Conservation (phyloP, 2,797 vertebrate species). For the Galago senegalensis region DNA sequence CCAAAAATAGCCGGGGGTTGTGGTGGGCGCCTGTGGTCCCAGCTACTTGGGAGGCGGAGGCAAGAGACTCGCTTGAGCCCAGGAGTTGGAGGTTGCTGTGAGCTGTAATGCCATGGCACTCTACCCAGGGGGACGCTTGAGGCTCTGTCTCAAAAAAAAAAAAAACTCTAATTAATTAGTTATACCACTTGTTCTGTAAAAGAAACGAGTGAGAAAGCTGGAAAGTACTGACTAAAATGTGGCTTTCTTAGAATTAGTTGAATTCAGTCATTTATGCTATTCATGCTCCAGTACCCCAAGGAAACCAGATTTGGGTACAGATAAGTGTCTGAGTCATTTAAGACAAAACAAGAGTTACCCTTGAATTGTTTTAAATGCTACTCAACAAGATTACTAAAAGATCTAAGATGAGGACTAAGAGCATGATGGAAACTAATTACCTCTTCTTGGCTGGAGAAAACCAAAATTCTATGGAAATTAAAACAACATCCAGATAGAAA, state of each 20-base stretch:
- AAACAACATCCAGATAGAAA: slow-evolving; percentile 55
- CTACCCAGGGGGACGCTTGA: no score
- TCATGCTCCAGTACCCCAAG: slow-evolving; percentile 59
- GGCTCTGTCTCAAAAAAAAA: no score
- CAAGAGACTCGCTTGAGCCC: no score
- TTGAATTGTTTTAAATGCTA: slow-evolving; percentile 59
- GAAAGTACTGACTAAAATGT: slow-evolving; percentile 80
- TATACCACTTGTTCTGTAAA: slow-evolving; percentile 67
- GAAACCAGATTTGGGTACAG: slow-evolving; percentile 72
- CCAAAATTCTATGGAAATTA: slow-evolving; percentile 59
- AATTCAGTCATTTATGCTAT: slow-evolving; percentile 58
- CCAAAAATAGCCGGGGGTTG: no score
- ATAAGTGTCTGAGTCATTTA: slow-evolving; percentile 76
- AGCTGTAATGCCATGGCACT: no score
- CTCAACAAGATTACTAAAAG: slow-evolving; percentile 17
- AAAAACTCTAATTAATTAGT: no score
- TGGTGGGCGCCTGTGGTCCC: no score
- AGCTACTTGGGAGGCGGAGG: no score
- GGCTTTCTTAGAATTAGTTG: slow-evolving; percentile 79
- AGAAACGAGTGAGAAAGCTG: slow-evolving; percentile 72
- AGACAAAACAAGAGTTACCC: slow-evolving; percentile 70
- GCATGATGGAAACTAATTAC: slow-evolving; percentile 21
- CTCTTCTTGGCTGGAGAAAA: slow-evolving; percentile 36
- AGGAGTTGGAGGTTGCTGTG: no score
- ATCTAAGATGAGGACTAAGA: slow-evolving; percentile 56